Percentiles rank a stretch among this genome's conserved stretches.
These are phyloP conservation scores for Eupithecia insigniata DNA, from an alignment of 2,888 invertebrate genomes.

Conservation along the genomic window DNA sequence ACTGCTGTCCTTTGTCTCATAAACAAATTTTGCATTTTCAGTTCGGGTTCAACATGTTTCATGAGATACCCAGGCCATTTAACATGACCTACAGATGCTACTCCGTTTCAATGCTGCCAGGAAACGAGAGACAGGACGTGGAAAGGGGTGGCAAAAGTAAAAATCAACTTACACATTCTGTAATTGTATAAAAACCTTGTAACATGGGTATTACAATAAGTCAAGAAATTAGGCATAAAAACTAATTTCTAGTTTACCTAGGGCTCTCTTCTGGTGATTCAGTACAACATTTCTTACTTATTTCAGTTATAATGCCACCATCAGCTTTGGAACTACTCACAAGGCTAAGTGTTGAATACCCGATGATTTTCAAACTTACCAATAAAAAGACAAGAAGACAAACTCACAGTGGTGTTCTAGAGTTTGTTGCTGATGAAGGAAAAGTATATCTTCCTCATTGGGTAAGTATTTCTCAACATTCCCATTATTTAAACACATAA, in stretches of 20 bases:
- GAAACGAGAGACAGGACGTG: constrained; percentile 96
- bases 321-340: constrained; percentile 97
- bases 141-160: constrained; percentile 98
- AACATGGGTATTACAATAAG: background rate
- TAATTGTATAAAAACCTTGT: background rate
- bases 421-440: constrained; percentile 99
- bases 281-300: constrained; percentile 1
- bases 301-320: constrained; percentile 98
- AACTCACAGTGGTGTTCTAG: constrained; percentile 98
- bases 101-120: constrained; percentile 97
- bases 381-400: constrained; percentile 92
- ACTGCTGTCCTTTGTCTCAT: constrained; percentile 22
- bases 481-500: too few species aligned
- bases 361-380: constrained; percentile 98
- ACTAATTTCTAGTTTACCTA: background rate
- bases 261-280: background rate
- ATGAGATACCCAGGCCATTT: constrained; percentile 91
- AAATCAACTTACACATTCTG: constrained; percentile 45
- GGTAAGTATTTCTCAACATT: constrained; percentile 86
- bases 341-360: constrained; percentile 97
- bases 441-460: constrained; percentile 99
- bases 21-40: constrained; percentile 84
- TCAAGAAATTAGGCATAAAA: too few species aligned
- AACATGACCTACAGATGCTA: constrained; percentile 94
- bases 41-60: constrained; percentile 95